These are phyloP conservation scores for Acronicta leporina DNA, from an alignment of 2,888 invertebrate genomes.

Conservation along the genomic window DNA sequence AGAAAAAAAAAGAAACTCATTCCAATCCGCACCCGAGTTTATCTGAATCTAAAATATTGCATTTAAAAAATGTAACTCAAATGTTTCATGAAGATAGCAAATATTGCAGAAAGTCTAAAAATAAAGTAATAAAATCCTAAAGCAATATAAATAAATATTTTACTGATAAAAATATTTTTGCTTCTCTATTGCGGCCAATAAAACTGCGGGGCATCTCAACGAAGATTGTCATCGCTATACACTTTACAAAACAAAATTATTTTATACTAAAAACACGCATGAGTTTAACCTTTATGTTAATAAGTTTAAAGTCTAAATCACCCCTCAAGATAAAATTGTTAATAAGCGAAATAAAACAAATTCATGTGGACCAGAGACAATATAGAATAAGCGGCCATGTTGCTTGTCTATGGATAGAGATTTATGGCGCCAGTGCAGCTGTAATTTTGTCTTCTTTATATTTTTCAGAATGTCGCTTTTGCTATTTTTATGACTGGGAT, in stretches of 20 bases:
- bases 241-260: constrained; percentile 63
- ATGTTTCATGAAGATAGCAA: constrained; percentile 22
- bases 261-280: constrained; percentile 35
- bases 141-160: constrained; percentile 55
- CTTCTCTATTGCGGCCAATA: constrained; percentile 68
- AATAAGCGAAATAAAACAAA: constrained; percentile 63
- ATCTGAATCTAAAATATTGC: constrained; percentile 25
- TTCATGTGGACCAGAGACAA: constrained; percentile 78
- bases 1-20: no score
- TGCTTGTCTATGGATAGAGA: constrained; percentile 80
- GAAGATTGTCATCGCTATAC: constrained; percentile 74
- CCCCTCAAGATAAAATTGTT: constrained; percentile 29
- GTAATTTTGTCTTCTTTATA: constrained; percentile 76
- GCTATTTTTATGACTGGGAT: constrained; percentile 50
- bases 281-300: constrained; percentile 51
- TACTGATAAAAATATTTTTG: constrained; percentile 58
- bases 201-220: constrained; percentile 72
- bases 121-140: constrained; percentile 28
- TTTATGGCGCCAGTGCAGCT: constrained; percentile 75
- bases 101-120: constrained; percentile 37
- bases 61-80: constrained; percentile 8
- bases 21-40: constrained; percentile 10
- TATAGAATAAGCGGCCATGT: constrained; percentile 82
- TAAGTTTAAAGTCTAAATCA: constrained; percentile 26
- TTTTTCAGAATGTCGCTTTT: constrained; percentile 58